Evolutionary conservation across 2,888 invertebrate species (phyloP).

Genomic region (Ectemnius lituratus): DNA sequence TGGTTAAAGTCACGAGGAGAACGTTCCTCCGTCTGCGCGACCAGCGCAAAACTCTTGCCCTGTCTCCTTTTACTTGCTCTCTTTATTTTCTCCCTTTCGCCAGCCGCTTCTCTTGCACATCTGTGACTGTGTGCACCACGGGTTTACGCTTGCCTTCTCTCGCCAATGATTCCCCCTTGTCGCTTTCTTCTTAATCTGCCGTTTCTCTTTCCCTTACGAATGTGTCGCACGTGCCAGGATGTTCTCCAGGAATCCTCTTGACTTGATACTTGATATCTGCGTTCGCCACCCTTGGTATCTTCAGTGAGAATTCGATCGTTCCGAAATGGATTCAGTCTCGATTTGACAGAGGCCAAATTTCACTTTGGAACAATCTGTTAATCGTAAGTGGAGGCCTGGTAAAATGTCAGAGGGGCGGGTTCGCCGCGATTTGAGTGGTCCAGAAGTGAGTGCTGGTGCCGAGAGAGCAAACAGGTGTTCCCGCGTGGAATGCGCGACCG

Average conservation of each 20-base stretch:
- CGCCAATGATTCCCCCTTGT: neutral
- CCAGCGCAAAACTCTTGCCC: slow-evolving; percentile 33
- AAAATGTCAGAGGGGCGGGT: neutral
- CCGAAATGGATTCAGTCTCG: no score
- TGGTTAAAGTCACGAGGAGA: slow-evolving; percentile 53
- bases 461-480: slow-evolving; percentile 67
- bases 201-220: neutral
- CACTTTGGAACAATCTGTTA: no score
- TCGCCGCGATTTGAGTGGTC: slow-evolving; percentile 2
- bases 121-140: neutral
- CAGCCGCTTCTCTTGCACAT: slow-evolving; percentile 15
- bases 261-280: no score
- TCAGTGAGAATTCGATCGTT: no score
- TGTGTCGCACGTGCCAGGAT: no score
- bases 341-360: no score
- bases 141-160: neutral
- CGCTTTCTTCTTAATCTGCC: neutral
- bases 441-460: slow-evolving; percentile 12
- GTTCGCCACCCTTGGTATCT: no score
- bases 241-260: no score
- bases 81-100: slow-evolving; percentile 10
- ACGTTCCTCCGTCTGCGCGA: slow-evolving; percentile 42
- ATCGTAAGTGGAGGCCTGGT: no score
- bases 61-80: slow-evolving; percentile 8
- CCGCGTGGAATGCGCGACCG: slow-evolving; percentile 67